These are phyloP conservation scores for Cryptotis parvus DNA, from an alignment of 2,113 vertebrate genomes.

Conservation along the genomic window DNA sequence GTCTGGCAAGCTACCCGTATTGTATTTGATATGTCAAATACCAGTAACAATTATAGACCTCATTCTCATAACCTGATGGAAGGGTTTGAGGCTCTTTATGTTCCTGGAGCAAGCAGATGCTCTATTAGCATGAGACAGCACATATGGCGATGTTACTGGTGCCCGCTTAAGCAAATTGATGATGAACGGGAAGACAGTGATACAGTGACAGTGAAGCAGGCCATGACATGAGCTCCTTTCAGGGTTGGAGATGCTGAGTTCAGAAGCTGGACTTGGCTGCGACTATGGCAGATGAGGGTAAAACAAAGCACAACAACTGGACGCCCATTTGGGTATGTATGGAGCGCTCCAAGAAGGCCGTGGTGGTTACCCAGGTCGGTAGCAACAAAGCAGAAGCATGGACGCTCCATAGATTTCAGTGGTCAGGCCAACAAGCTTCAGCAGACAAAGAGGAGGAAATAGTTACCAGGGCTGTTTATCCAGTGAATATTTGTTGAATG, in stretches of 20 bases:
- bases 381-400: background rate
- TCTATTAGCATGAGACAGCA: too few species aligned
- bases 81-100: too few species aligned
- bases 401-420: background rate
- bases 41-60: too few species aligned
- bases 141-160: too few species aligned
- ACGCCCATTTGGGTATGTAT: background rate
- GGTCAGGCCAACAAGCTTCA: background rate
- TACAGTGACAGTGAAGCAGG: too few species aligned
- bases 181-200: too few species aligned
- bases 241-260: background rate
- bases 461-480: conserved; percentile 27
- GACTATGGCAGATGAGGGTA: background rate
- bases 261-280: background rate
- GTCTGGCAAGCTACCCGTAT: too few species aligned
- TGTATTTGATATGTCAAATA: too few species aligned
- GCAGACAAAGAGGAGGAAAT: too few species aligned
- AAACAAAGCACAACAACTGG: background rate
- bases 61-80: too few species aligned
- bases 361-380: background rate
- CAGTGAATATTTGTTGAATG: conserved; percentile 36
- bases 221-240: background rate
- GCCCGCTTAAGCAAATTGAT: too few species aligned
- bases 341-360: background rate
- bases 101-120: too few species aligned